These are phyloP conservation scores for Netelia virgata DNA, from an alignment of 2,888 invertebrate species.

Conservation along the genomic window DNA sequence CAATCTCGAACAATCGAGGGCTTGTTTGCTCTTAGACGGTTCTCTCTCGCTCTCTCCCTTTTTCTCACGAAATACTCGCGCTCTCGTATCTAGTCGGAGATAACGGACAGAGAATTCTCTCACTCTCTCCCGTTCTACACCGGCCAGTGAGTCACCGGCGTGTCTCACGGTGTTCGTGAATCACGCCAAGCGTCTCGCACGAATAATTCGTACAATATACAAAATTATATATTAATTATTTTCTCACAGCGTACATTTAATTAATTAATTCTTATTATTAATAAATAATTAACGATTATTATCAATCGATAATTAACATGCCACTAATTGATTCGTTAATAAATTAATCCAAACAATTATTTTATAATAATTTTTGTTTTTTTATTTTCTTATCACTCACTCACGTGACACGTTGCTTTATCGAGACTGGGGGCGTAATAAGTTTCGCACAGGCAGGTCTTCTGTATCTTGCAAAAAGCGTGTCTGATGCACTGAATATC, in stretches of 20 bases:
- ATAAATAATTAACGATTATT: neutral
- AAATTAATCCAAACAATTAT: neutral
- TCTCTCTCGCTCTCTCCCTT: neutral
- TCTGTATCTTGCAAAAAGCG: constrained; percentile 75
- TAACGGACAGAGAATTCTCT: neutral
- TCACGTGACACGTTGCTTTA: constrained; percentile 73
- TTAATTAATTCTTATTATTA: neutral
- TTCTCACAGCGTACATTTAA: neutral
- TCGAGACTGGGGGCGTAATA: constrained; percentile 73
- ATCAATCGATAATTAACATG: neutral
- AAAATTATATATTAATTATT: constrained; percentile 18
- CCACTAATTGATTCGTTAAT: neutral
- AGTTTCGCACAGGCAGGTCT: constrained; percentile 74
- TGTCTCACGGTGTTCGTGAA: constrained; percentile 29
- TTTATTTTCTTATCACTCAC: constrained; percentile 71
- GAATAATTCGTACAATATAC: neutral
- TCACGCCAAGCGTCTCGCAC: constrained; percentile 18
- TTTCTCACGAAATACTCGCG: constrained; percentile 7
- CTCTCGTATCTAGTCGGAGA: neutral
- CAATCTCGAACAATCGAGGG: neutral
- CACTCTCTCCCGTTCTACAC: constrained; percentile 1
- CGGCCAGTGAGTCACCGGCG: constrained; percentile 6
- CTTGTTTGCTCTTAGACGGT: neutral
- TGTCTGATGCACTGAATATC: constrained; percentile 75
- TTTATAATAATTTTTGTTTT: neutral